These are phyloP conservation scores for Chascanopsetta lugubris DNA, from an alignment of 2,113 vertebrate species.

Conservation along the genomic window DNA sequence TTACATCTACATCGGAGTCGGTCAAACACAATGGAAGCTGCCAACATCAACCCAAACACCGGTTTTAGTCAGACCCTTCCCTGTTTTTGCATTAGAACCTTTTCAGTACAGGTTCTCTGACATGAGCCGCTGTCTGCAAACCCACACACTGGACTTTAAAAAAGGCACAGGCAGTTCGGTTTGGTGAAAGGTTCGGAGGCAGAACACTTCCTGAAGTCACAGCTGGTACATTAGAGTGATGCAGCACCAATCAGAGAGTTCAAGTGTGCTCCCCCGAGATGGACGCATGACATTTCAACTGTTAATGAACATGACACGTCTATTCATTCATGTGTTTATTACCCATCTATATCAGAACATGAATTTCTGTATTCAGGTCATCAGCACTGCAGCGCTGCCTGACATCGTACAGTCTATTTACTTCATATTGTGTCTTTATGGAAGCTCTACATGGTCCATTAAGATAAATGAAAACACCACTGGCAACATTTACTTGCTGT, in stretches of 20 bases:
- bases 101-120: no score
- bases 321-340: conserved; percentile 1
- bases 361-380: conserved; percentile 7
- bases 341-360: not conserved
- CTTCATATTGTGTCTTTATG: conserved; percentile 32
- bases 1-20: no score
- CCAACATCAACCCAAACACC: no score
- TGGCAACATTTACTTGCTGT: conserved; percentile 17
- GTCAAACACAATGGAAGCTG: no score
- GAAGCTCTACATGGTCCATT: conserved; percentile 30
- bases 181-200: conserved; percentile 67
- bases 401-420: conserved; percentile 13
- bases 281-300: conserved; percentile 7
- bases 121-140: no score
- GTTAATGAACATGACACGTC: conserved; percentile 1
- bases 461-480: conserved; percentile 36
- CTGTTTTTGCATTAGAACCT: no score
- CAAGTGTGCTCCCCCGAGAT: conserved; percentile 23
- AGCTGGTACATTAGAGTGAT: conserved; percentile 39
- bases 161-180: conserved; percentile 28
- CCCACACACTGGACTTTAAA: no score
- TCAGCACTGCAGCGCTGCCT: conserved; percentile 4
- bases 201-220: conserved; percentile 53
- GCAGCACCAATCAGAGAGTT: conserved; percentile 15
- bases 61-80: no score